phyloP scores from a whole-genome alignment of 2,113 vertebrate species.

The Pavo muticus region DNA sequence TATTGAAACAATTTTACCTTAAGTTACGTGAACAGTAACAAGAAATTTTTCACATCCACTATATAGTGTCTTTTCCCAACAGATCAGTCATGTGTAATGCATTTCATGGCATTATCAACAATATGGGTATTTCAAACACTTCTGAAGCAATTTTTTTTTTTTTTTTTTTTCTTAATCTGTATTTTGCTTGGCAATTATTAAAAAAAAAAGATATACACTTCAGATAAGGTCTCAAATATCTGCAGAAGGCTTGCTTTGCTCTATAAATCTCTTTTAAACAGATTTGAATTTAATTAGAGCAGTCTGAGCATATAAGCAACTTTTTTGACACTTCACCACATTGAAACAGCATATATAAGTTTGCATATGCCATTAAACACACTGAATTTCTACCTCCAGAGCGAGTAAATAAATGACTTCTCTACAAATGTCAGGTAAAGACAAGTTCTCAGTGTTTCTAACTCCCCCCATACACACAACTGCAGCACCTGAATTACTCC shows the following conservation, averaged over 20 bases:
- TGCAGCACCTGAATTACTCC: background rate
- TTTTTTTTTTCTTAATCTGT: background rate
- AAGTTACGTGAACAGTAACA: background rate
- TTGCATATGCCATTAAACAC: background rate
- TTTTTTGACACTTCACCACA: background rate
- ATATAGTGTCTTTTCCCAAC: background rate
- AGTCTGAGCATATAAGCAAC: background rate
- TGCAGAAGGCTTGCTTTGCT: background rate
- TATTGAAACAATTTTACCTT: background rate
- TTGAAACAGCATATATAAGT: background rate
- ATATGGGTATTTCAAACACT: background rate
- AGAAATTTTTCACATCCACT: background rate
- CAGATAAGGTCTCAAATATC: background rate
- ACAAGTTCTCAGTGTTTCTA: background rate
- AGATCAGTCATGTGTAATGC: background rate
- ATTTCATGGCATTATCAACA: too few species aligned
- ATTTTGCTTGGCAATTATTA: background rate
- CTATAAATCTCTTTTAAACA: background rate
- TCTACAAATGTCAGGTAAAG: background rate
- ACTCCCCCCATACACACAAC: background rate
- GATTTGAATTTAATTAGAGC: background rate
- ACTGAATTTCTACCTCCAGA: background rate
- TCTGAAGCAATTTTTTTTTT: background rate
- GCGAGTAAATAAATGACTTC: background rate
- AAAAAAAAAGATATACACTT: background rate